Percentiles rank a stretch among this genome's conserved stretches.
Conservation (phyloP, 2,113 vertebrate species). For the Anas platyrhynchos region DNA sequence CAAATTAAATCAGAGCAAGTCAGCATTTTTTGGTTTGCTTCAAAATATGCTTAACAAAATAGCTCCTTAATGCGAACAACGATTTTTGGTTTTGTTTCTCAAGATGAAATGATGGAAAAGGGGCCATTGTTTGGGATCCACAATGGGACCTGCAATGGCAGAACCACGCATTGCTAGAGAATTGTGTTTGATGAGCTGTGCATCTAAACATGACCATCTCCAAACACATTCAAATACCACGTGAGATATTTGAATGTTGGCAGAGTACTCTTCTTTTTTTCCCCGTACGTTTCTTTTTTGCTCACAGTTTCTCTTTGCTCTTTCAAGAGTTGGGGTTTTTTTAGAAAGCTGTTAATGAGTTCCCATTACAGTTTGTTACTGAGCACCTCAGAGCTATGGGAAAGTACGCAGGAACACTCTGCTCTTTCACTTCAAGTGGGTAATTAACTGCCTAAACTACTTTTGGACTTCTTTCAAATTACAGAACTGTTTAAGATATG, state of each 20-base stretch:
- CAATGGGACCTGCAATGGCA: neutral
- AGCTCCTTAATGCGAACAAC: neutral
- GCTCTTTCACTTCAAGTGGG: neutral
- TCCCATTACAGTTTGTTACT: neutral
- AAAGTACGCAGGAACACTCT: neutral
- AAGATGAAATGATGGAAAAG: neutral
- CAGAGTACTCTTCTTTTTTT: neutral
- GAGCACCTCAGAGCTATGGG: neutral
- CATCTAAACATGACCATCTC: neutral
- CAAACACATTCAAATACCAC: neutral
- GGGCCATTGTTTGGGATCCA: neutral
- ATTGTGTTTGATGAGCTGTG: neutral
- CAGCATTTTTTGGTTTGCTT: neutral
- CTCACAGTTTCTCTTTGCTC: neutral
- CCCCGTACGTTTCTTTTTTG: neutral
- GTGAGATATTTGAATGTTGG: neutral
- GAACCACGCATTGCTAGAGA: neutral
- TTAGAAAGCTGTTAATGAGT: neutral
- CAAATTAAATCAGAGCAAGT: neutral
- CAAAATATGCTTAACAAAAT: neutral
- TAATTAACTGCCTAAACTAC: neutral
- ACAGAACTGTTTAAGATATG: neutral
- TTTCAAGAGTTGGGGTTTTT: neutral
- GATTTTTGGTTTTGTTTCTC: neutral
- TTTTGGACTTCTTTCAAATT: neutral